Conservation (phyloP, 2,113 vertebrate genomes). For the Scortum barcoo region DNA sequence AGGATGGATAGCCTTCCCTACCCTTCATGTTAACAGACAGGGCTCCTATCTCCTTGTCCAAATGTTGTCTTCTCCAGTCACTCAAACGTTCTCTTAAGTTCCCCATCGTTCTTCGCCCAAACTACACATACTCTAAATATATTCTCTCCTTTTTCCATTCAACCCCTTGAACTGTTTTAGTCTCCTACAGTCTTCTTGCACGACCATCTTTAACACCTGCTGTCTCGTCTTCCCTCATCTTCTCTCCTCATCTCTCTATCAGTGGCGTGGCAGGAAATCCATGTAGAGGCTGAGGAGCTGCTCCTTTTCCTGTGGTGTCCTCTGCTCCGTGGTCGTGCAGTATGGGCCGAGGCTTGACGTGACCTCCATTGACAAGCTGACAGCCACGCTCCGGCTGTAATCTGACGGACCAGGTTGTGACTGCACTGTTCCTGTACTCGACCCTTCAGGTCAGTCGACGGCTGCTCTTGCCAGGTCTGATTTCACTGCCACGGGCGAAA, state of each 20-base stretch:
- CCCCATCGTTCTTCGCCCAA: conserved; percentile 25
- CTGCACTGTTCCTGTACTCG: not conserved
- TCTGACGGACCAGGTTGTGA: conserved; percentile 36
- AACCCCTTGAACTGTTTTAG: not conserved
- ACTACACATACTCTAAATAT: conserved; percentile 24
- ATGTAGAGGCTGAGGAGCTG: conserved; percentile 36
- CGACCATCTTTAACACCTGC: not conserved
- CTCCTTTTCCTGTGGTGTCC: conserved; percentile 24
- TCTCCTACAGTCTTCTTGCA: conserved; percentile 4
- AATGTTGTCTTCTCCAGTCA: conserved; percentile 46
- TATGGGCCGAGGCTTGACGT: conserved; percentile 15
- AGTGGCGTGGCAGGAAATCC: conserved; percentile 52
- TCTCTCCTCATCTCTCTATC: conserved; percentile 37
- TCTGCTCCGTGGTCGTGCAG: conserved; percentile 33
- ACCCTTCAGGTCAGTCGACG: conserved; percentile 23
- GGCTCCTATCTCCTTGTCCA: conserved; percentile 18
- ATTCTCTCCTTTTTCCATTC: not conserved
- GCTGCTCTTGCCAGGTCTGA: conserved; percentile 19
- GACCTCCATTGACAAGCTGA: conserved; percentile 54
- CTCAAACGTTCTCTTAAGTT: conserved; percentile 21
- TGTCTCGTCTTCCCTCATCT: conserved; percentile 18
- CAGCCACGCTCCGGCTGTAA: conserved; percentile 53
- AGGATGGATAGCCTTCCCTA: conserved; percentile 50
- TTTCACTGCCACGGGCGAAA: conserved; percentile 4
- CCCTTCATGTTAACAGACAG: conserved; percentile 35